Percentiles rank a stretch among this genome's conserved stretches.
Evolutionary conservation across 1,140 invertebrate genomes (phyloP).

Genomic region (Heliconius congener): DNA sequence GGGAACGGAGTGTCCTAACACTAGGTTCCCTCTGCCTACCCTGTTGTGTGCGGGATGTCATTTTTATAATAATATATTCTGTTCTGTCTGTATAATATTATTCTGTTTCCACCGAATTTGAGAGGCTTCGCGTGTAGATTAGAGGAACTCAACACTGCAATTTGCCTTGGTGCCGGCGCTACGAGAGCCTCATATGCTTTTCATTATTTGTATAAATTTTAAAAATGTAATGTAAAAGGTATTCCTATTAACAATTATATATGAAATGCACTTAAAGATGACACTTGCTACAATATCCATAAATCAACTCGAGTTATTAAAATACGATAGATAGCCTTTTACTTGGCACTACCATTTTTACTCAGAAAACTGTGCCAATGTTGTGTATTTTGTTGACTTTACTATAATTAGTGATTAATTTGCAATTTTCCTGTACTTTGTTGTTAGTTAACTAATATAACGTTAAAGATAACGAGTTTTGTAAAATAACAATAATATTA

Average conservation of each 20-base stretch:
- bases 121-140: too few species aligned
- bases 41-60: too few species aligned
- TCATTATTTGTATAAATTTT: too few species aligned
- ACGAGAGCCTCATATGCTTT: too few species aligned
- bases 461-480: background rate
- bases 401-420: background rate
- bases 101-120: too few species aligned
- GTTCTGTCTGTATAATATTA: too few species aligned
- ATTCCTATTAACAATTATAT: background rate
- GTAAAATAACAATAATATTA: background rate
- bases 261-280: background rate
- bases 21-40: too few species aligned
- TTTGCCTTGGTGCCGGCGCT: too few species aligned
- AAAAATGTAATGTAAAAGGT: too few species aligned
- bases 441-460: background rate
- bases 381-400: background rate
- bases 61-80: too few species aligned
- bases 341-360: conserved; percentile 1
- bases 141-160: too few species aligned
- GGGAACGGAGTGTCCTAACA: too few species aligned
- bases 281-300: background rate
- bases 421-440: conserved; percentile 1
- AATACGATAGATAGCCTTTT: background rate
- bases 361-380: background rate
- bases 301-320: background rate